Conservation (phyloP, 2,888 invertebrate species). For the Cancer borealis region DNA sequence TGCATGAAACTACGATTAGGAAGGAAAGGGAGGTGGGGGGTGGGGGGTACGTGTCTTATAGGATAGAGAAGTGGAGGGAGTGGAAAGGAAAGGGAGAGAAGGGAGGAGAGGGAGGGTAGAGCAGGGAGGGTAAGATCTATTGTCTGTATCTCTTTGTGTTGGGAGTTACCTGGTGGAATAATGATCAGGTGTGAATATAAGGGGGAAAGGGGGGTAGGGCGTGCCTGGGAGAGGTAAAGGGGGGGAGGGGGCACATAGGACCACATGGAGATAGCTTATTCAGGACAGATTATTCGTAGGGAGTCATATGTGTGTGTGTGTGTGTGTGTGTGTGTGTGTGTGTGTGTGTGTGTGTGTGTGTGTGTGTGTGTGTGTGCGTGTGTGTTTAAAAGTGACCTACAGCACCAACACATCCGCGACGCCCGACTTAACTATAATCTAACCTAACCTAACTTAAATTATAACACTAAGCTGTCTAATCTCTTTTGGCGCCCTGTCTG, state of each 20-base stretch:
- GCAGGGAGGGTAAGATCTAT: not conserved
- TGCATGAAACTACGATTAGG: no score
- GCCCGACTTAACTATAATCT: not conserved
- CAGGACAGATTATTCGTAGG: no score
- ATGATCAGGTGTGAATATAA: slow-evolving; percentile 11
- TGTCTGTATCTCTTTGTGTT: not conserved
- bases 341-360: slow-evolving; percentile 10
- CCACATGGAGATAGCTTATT: not conserved
- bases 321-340: not conserved
- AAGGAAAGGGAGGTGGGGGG: no score
- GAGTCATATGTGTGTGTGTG: no score
- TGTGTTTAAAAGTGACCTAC: not conserved
- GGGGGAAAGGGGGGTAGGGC: not conserved
- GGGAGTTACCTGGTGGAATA: slow-evolving; percentile 35
- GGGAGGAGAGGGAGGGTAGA: not conserved
- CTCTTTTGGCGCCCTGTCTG: slow-evolving; percentile 11
- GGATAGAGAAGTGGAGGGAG: not conserved
- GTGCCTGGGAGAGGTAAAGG: not conserved
- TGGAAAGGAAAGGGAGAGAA: not conserved
- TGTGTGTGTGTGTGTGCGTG: not conserved
- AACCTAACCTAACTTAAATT: not conserved
- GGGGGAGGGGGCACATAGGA: not conserved
- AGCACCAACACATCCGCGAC: not conserved
- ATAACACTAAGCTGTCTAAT: not conserved
- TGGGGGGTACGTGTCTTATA: no score